Evolutionary conservation across 2,888 invertebrate genomes (phyloP), one percentile per base, ranked within the genome.

Genomic region (Drosophila setosimentum): DNA sequence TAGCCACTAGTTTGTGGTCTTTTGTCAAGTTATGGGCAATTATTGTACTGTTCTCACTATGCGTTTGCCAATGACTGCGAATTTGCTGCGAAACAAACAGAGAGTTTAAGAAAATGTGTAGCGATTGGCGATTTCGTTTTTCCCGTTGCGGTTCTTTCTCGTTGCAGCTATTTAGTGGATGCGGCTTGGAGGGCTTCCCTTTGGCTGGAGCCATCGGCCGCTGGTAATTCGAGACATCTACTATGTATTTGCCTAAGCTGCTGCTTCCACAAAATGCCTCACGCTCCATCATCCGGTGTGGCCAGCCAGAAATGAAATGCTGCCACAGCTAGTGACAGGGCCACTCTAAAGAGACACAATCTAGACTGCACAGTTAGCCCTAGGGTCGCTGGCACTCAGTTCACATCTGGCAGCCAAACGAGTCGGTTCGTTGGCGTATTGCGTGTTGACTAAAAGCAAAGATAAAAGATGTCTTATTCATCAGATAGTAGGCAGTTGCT

Each of bases 181-280:
- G 68, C 53, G 82, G 73, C 89, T 82, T 87, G 74, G 71, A 69
- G 72, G 89, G 87, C 87, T 87, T 87, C 87, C 65, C 89, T 67
- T n/a, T 65, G 76, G 70, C 67, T 68, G 60, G 64, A 55, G 32
- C 68, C 35, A 70, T 11, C 59, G 35, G 51, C 60, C 30, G 66
- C 10, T 59, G 61, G 83, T 82, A 83, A 82, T 62, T 45, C 10
- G 83, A 83, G 75, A 67, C 33, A 16, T 16, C 2, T 5, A 33
- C 33, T 33, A 33, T 5, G 16, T 16, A 33, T 33, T 33, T 33
- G 80, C 60, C 66, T 74, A 68, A 57, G 42, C 58, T 45, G 54
- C 42, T 45, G 27, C 37, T 30, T 64, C 35, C 55, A 54, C 37
- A 40, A 51, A 21, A 21, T 57, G 49, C 55, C 27, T 24, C 57